phyloP scores from a whole-genome alignment of 2,113 vertebrate genomes.

The Hydrolagus affinis region DNA sequence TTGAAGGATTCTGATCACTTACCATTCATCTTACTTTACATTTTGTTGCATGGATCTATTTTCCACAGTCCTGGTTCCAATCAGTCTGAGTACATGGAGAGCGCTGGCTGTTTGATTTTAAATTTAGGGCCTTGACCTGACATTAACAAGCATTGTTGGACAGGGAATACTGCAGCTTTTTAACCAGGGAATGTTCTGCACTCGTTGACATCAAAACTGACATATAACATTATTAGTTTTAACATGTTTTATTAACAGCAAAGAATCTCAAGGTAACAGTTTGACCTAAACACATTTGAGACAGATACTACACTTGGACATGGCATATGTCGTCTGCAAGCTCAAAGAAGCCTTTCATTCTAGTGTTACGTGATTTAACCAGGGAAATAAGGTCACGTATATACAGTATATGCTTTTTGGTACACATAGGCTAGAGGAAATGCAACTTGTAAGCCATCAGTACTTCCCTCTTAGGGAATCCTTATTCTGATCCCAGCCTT shows the following conservation, averaged over 20 bases:
- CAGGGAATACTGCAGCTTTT: slow-evolving; percentile 4
- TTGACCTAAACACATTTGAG: slow-evolving; percentile 3
- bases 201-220: background rate
- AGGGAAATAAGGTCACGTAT: background rate
- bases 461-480: background rate
- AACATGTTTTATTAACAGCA: slow-evolving; percentile 30
- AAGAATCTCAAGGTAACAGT: slow-evolving; percentile 23
- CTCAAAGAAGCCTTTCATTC: slow-evolving; percentile 3
- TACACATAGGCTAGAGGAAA: background rate
- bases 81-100: slow-evolving; percentile 8
- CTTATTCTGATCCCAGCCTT: background rate
- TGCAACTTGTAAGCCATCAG: background rate
- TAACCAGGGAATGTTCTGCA: slow-evolving; percentile 8
- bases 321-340: slow-evolving; percentile 1
- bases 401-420: background rate
- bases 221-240: slow-evolving; percentile 24
- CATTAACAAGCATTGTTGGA: slow-evolving; percentile 19
- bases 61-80: slow-evolving; percentile 21
- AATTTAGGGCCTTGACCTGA: slow-evolving; percentile 31
- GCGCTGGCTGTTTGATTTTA: slow-evolving; percentile 19
- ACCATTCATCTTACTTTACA: background rate
- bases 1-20: background rate
- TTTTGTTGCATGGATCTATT: background rate
- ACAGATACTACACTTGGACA: background rate
- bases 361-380: background rate